Conservation (phyloP, 2,113 vertebrate genomes). For the Vidua chalybeata region DNA sequence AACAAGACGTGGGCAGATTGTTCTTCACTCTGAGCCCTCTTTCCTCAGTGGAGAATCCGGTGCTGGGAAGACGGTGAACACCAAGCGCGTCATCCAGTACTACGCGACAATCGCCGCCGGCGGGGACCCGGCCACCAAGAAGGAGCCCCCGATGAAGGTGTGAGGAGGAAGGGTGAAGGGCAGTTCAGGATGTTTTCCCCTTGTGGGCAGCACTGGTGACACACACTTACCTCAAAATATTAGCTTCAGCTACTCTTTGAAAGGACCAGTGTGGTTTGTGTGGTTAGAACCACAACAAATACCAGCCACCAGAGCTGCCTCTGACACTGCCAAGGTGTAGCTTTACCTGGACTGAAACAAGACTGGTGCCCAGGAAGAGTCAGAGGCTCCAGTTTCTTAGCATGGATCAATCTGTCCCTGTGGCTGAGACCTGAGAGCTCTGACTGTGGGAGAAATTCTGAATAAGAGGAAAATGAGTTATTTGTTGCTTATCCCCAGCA, state of each 20-base stretch:
- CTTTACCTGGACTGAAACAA: background rate
- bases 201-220: background rate
- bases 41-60: conserved; percentile 66
- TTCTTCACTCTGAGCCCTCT: background rate
- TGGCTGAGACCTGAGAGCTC: background rate
- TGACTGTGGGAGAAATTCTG: background rate
- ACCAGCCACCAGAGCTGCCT: background rate
- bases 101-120: conserved; percentile 88
- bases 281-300: background rate
- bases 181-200: background rate
- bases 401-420: background rate
- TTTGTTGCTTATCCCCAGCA: background rate
- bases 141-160: conserved; percentile 56
- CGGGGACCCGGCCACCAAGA: conserved; percentile 13
- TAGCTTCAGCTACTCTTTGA: background rate
- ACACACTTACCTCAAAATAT: background rate
- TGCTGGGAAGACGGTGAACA: conserved; percentile 96
- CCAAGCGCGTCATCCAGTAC: conserved; percentile 94
- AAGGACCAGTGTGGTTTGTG: no score
- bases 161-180: background rate
- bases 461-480: background rate
- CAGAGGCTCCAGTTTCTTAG: background rate
- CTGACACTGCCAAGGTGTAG: background rate
- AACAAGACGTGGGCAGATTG: background rate
- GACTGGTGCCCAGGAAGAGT: background rate